These are phyloP conservation scores for Andrena bucephala DNA, from an alignment of 2,888 invertebrate genomes.

Conservation along the genomic window DNA sequence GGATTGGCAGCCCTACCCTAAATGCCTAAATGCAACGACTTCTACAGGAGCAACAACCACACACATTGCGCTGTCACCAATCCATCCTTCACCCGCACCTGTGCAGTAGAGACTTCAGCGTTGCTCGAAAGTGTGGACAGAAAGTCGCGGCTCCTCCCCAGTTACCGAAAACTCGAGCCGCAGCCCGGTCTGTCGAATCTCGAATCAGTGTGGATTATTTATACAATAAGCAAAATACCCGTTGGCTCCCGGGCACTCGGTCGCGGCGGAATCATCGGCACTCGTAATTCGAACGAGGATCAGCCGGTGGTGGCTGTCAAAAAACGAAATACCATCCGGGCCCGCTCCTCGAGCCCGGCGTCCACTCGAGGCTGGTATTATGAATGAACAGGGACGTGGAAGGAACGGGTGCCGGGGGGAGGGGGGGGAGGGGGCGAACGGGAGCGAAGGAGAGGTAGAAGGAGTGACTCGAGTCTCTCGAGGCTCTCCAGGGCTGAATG, in stretches of 20 bases:
- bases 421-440: slow-evolving; percentile 9
- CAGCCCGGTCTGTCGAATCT: not conserved
- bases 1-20: too few species aligned
- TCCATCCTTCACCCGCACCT: too few species aligned
- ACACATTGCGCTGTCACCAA: too few species aligned
- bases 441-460: slow-evolving; percentile 32
- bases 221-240: slow-evolving; percentile 71
- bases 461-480: slow-evolving; percentile 64
- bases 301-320: slow-evolving; percentile 73
- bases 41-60: too few species aligned
- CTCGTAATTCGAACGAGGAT: slow-evolving; percentile 69
- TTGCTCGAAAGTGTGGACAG: not conserved
- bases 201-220: slow-evolving; percentile 66
- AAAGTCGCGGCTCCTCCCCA: not conserved
- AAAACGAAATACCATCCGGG: slow-evolving; percentile 80
- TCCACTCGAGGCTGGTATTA: slow-evolving; percentile 78
- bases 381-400: slow-evolving; percentile 77
- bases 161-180: not conserved
- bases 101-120: not conserved
- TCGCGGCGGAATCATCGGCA: slow-evolving; percentile 42
- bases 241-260: slow-evolving; percentile 53
- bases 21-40: too few species aligned
- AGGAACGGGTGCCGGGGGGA: slow-evolving; percentile 49
- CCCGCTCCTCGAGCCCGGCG: slow-evolving; percentile 72
- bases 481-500: slow-evolving; percentile 72